Percentiles rank a stretch among this genome's conserved stretches.
These are phyloP conservation scores for Yasuhikotakia modesta DNA, from an alignment of 2,797 vertebrate genomes.

Conservation along the genomic window DNA sequence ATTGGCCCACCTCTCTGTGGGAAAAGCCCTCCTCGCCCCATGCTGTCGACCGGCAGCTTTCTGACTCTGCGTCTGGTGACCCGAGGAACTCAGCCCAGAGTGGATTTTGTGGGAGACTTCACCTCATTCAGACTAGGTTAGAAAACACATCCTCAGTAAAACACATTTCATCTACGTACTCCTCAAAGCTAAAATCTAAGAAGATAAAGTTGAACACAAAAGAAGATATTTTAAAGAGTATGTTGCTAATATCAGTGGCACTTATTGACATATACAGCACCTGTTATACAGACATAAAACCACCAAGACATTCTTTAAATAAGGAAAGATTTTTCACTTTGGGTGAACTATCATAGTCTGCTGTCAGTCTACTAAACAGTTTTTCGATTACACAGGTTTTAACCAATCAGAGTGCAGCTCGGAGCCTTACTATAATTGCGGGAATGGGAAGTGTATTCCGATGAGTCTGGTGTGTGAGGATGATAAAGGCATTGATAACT, in stretches of 20 bases:
- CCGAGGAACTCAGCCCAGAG: conserved; percentile 83
- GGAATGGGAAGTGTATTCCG: conserved; percentile 83
- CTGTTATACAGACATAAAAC: too few relatives aligned
- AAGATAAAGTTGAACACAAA: too few relatives aligned
- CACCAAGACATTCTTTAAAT: too few relatives aligned
- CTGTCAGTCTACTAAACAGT: not conserved
- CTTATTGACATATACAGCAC: too few relatives aligned
- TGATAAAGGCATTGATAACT: conserved; percentile 81
- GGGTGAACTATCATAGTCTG: too few relatives aligned
- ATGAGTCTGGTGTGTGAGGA: conserved; percentile 82
- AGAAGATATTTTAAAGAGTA: too few relatives aligned
- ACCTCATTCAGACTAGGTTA: conserved; percentile 85
- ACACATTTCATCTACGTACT: too few relatives aligned
- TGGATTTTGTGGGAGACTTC: conserved; percentile 88
- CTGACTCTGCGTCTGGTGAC: conserved; percentile 85
- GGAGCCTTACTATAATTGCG: conserved; percentile 81
- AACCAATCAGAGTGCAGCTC: conserved; percentile 78
- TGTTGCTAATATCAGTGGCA: too few relatives aligned
- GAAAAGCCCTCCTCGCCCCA: conserved; percentile 77
- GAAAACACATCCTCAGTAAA: conserved; percentile 34
- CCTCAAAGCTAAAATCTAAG: too few relatives aligned
- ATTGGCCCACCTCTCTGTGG: conserved; percentile 81
- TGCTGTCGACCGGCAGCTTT: conserved; percentile 80
- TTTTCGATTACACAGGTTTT: conserved; percentile 75
- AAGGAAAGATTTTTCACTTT: too few relatives aligned